phyloP scores from a whole-genome alignment of 2,797 vertebrate genomes.

The Hipposideros larvatus region DNA sequence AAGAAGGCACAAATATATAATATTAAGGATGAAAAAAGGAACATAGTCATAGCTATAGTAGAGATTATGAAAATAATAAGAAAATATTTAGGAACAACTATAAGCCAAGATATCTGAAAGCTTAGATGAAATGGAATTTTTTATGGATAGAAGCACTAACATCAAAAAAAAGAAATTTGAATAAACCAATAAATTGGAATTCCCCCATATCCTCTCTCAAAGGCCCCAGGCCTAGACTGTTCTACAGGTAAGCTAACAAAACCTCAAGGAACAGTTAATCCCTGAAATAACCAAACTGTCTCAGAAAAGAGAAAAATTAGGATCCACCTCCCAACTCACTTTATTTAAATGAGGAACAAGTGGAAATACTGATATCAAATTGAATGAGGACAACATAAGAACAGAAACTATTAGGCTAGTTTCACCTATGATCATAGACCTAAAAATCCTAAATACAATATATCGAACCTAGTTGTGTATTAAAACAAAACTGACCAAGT shows the following conservation, averaged over 20 bases:
- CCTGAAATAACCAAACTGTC: not conserved
- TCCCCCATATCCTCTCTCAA: not conserved
- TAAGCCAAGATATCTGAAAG: conserved; percentile 13
- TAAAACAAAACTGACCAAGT: conserved; percentile 25
- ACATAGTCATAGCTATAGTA: not conserved
- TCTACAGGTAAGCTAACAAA: conserved; percentile 11
- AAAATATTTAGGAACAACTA: not conserved
- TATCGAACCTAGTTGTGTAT: not conserved
- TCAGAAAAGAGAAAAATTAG: not conserved
- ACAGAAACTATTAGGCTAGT: not conserved
- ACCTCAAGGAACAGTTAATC: not conserved
- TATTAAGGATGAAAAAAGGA: not conserved
- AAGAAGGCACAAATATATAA: not conserved
- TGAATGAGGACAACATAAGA: not conserved
- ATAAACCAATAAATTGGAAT: not conserved
- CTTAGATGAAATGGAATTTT: conserved; percentile 27
- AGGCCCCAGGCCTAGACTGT: not conserved
- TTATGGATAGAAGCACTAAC: not conserved
- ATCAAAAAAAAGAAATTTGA: not conserved
- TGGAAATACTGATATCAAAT: not conserved
- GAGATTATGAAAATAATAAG: not conserved
- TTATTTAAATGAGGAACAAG: not conserved
- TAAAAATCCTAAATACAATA: not conserved
- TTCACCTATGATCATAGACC: not conserved
- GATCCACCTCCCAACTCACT: not conserved